Evolutionary conservation across 2,113 vertebrate species (phyloP).

Genomic region (Corvus cornix): DNA sequence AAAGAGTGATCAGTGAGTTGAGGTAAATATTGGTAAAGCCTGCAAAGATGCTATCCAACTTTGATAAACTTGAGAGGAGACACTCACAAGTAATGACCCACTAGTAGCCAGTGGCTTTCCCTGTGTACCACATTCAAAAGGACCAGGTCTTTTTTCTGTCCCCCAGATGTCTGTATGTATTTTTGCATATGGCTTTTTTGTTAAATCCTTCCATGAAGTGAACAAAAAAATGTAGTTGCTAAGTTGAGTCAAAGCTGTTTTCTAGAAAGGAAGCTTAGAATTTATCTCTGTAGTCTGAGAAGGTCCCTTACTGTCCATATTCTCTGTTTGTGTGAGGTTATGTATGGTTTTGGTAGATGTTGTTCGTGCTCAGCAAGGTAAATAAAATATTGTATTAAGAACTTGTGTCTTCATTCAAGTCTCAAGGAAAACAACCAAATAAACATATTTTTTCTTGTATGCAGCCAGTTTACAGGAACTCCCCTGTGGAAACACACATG

Average conservation of each 20-base stretch:
- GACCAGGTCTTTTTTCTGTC: not conserved
- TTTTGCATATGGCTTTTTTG: not conserved
- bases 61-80: not conserved
- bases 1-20: not conserved
- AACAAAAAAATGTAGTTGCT: not conserved
- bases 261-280: not conserved
- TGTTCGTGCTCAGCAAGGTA: not conserved
- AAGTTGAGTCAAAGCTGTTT: not conserved
- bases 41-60: not conserved
- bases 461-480: not conserved
- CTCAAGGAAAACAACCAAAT: not conserved
- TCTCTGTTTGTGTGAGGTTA: not conserved
- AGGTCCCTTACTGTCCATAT: not conserved
- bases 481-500: not conserved
- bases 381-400: not conserved
- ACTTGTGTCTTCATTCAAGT: not conserved
- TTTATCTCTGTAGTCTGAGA: not conserved
- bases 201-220: not conserved
- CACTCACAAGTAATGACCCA: not conserved
- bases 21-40: not conserved
- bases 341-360: not conserved
- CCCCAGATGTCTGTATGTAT: not conserved
- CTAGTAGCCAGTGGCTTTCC: not conserved
- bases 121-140: not conserved
- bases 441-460: not conserved